These are phyloP conservation scores for Alsophila aescularia DNA, from an alignment of 2,888 invertebrate genomes.

Conservation along the genomic window DNA sequence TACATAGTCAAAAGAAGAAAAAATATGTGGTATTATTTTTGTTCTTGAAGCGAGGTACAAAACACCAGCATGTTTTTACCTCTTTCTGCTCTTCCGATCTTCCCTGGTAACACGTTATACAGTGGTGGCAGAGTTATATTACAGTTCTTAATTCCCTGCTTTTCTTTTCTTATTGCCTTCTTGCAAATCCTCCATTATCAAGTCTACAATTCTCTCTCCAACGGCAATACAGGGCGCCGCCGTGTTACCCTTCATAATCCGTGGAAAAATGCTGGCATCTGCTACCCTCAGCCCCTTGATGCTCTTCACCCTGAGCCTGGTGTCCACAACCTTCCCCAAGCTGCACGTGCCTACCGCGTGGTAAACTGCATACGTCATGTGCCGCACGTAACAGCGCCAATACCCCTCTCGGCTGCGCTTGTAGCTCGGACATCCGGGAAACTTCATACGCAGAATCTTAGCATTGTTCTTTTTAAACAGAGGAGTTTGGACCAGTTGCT, in stretches of 20 bases:
- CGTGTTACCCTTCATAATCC: constrained; percentile 55
- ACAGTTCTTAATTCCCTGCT: background rate
- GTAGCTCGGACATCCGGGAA: constrained; percentile 51
- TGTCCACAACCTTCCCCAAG: constrained; percentile 58
- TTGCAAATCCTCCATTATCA: constrained; percentile 31
- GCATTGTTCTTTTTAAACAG: constrained; percentile 45
- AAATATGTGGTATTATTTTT: too few relatives aligned
- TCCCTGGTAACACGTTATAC: too few relatives aligned
- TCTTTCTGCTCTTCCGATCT: too few relatives aligned
- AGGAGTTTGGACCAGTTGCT: constrained; percentile 48
- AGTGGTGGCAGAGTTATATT: background rate
- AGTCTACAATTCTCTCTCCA: constrained; percentile 58
- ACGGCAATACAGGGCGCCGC: constrained; percentile 60
- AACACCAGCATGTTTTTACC: too few relatives aligned
- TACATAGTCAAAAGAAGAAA: too few relatives aligned
- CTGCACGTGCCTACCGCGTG: constrained; percentile 62
- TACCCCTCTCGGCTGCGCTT: constrained; percentile 38
- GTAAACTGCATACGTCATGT: constrained; percentile 58
- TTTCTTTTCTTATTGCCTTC: background rate
- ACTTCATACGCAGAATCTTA: constrained; percentile 41
- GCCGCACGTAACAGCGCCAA: constrained; percentile 64
- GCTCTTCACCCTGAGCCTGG: constrained; percentile 53
- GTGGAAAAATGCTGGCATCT: constrained; percentile 55
- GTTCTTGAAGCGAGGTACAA: too few relatives aligned
- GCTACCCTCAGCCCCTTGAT: constrained; percentile 54